These are phyloP conservation scores for Hoplostethus mediterraneus DNA, from an alignment of 2,797 vertebrate genomes.

Conservation along the genomic window DNA sequence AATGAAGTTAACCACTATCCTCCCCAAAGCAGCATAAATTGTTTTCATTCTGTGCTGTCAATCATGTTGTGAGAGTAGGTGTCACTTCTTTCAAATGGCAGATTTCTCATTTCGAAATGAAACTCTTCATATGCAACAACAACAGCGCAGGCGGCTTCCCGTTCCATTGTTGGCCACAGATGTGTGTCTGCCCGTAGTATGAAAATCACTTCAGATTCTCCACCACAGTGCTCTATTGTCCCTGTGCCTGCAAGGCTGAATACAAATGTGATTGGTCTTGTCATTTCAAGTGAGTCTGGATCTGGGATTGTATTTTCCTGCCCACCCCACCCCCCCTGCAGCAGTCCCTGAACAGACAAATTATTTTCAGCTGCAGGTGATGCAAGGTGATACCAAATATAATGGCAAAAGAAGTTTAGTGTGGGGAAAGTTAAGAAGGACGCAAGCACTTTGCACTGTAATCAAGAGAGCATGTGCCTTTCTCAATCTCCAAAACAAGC, in stretches of 20 bases:
- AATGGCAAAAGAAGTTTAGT: neutral
- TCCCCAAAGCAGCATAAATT: neutral
- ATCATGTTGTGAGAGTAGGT: neutral
- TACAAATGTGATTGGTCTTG: conserved; percentile 43
- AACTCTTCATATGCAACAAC: neutral
- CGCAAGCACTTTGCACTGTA: neutral
- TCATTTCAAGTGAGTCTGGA: conserved; percentile 4
- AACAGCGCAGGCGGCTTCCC: neutral
- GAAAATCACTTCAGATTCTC: conserved; percentile 3
- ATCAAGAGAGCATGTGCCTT: neutral
- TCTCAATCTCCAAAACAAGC: neutral
- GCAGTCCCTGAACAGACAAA: conserved; percentile 4
- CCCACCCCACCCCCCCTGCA: too few relatives aligned
- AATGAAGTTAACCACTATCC: neutral
- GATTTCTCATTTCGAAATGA: neutral
- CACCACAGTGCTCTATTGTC: conserved; percentile 17
- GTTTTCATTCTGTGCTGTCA: neutral
- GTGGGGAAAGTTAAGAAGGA: neutral
- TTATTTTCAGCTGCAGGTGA: conserved; percentile 21
- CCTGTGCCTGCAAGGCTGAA: conserved; percentile 16
- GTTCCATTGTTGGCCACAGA: too few relatives aligned
- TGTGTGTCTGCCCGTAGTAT: too few relatives aligned
- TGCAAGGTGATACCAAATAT: conserved; percentile 13
- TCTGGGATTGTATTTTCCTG: neutral
- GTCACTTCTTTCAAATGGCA: neutral